These are phyloP conservation scores for Campylomormyrus numenius DNA, from an alignment of 2,113 vertebrate genomes.

Conservation along the genomic window DNA sequence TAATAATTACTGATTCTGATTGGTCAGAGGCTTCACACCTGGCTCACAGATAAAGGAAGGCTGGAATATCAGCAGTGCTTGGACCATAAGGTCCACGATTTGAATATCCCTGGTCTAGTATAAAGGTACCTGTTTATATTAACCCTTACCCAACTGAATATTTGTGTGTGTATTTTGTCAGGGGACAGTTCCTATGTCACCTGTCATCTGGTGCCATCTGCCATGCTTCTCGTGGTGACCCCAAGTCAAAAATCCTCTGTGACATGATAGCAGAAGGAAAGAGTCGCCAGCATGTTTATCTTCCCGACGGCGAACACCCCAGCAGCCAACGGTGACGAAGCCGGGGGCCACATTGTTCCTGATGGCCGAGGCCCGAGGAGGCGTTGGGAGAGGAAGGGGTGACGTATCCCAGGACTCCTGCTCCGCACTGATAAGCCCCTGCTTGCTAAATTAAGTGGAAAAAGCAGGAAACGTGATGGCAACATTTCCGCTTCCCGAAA, in stretches of 20 bases:
- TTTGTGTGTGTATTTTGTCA: background rate
- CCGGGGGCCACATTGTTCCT: constrained; percentile 46
- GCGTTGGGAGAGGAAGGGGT: constrained; percentile 80
- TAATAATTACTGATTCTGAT: no score
- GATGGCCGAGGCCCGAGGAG: constrained; percentile 69
- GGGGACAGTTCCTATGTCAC: background rate
- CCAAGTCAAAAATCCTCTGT: background rate
- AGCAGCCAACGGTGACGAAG: background rate
- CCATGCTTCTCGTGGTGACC: background rate
- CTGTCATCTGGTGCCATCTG: background rate
- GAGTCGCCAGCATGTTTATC: background rate
- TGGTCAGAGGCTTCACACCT: no score
- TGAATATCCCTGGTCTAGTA: background rate
- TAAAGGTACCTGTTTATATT: background rate
- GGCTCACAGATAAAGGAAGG: no score
- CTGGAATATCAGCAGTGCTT: no score
- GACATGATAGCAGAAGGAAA: background rate
- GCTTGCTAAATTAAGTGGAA: constrained; percentile 82
- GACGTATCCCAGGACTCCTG: constrained; percentile 77
- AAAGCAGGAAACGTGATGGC: constrained; percentile 91
- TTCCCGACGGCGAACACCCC: background rate
- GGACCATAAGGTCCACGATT: no score
- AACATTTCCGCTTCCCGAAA: constrained; percentile 85
- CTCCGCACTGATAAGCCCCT: constrained; percentile 80
- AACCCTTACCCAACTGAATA: background rate